These are phyloP conservation scores for Myotis davidii DNA, from an alignment of 2,113 vertebrate genomes.

Conservation along the genomic window DNA sequence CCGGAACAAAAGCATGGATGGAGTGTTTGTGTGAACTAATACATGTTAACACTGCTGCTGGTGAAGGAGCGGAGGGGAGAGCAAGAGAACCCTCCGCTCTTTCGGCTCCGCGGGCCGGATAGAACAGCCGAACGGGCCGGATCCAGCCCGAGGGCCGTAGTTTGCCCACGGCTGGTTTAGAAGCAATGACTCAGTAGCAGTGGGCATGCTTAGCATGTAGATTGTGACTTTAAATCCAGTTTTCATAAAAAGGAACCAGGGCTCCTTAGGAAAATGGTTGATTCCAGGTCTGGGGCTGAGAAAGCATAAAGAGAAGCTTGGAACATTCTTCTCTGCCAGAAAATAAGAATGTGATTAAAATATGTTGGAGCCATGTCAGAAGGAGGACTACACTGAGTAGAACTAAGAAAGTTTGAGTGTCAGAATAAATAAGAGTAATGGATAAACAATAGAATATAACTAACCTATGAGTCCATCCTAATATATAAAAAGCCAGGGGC, in stretches of 20 bases:
- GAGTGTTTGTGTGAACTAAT: too few species aligned
- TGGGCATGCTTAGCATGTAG: background rate
- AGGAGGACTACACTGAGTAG: background rate
- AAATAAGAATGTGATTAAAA: conserved; percentile 28
- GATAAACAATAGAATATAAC: background rate
- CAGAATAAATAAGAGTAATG: background rate
- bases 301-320: conserved; percentile 12
- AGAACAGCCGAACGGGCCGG: too few species aligned
- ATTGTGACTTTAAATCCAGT: background rate
- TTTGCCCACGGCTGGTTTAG: too few species aligned
- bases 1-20: too few species aligned
- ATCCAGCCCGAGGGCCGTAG: too few species aligned
- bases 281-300: background rate
- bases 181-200: background rate
- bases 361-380: background rate
- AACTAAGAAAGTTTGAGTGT: background rate
- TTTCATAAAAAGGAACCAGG: conserved; percentile 31
- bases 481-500: background rate
- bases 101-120: too few species aligned
- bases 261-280: background rate
- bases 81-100: too few species aligned
- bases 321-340: background rate
- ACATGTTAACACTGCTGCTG: too few species aligned
- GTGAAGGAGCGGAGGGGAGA: too few species aligned
- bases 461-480: background rate